Conservation (phyloP, 2,797 vertebrate species). For the Amblyraja radiata region DNA sequence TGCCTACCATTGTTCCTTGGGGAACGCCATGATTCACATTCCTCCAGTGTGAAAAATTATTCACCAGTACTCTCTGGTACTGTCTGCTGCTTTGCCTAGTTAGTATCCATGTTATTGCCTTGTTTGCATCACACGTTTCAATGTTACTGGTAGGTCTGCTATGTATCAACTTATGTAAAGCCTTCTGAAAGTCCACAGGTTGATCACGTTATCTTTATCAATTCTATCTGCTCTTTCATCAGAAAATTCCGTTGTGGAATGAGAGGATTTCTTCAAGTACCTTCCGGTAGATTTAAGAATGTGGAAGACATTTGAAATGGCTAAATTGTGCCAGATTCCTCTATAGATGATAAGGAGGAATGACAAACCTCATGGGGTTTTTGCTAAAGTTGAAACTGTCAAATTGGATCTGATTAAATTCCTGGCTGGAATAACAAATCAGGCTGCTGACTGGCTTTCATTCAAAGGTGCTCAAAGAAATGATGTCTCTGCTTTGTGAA, state of each 20-base stretch:
- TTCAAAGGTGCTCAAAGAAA: neutral
- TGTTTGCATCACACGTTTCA: too few species aligned
- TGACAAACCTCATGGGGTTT: neutral
- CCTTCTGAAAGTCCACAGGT: too few species aligned
- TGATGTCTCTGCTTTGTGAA: neutral
- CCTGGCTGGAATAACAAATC: neutral
- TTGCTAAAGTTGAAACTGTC: constrained; percentile 1
- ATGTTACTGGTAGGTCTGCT: too few species aligned
- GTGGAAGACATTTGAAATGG: neutral
- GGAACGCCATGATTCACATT: too few species aligned
- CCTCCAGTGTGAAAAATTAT: too few species aligned
- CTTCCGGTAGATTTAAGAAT: neutral
- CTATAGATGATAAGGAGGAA: neutral
- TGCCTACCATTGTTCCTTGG: too few species aligned
- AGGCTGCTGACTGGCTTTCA: neutral
- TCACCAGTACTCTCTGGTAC: too few species aligned
- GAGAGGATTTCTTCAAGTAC: neutral
- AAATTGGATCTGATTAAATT: neutral
- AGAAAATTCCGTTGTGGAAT: neutral
- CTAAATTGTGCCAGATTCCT: neutral
- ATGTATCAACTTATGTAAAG: too few species aligned
- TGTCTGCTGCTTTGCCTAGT: too few species aligned
- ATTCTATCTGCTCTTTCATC: too few species aligned
- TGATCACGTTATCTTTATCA: too few species aligned
- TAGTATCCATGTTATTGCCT: too few species aligned